Evolutionary conservation across 2,113 vertebrate genomes (phyloP).

Genomic region (Petrocephalus microphthalmus): DNA sequence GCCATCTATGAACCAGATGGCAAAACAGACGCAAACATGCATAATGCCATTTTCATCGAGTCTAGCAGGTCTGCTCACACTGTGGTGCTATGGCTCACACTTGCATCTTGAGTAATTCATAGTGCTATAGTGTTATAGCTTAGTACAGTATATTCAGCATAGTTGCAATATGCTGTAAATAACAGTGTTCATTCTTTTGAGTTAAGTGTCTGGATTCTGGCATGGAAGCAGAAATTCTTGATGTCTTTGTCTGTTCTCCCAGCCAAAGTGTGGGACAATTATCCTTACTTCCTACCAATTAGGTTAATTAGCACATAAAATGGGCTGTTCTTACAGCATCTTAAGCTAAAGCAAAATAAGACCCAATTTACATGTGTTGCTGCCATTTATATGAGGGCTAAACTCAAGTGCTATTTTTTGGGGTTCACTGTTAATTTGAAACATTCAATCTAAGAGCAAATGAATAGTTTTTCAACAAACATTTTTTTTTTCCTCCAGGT

Average conservation of each 20-base stretch:
- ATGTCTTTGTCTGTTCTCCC: not conserved
- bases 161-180: not conserved
- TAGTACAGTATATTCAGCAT: not conserved
- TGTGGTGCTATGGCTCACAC: not conserved
- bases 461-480: not conserved
- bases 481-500: slow-evolving; percentile 59
- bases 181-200: not conserved
- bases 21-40: not conserved
- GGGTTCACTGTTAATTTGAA: not conserved
- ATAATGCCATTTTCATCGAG: not conserved
- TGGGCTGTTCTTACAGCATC: not conserved
- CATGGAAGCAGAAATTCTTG: not conserved
- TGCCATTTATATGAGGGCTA: not conserved
- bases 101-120: not conserved
- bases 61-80: slow-evolving; percentile 6
- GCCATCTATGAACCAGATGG: slow-evolving; percentile 12
- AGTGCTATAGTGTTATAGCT: not conserved
- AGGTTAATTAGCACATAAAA: not conserved
- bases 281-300: not conserved
- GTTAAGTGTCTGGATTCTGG: not conserved
- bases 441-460: no score
- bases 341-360: not conserved
- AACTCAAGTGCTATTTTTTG: not conserved
- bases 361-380: not conserved
- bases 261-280: not conserved